Conservation (phyloP, 2,888 invertebrate genomes). For the Pandemis heparana region DNA sequence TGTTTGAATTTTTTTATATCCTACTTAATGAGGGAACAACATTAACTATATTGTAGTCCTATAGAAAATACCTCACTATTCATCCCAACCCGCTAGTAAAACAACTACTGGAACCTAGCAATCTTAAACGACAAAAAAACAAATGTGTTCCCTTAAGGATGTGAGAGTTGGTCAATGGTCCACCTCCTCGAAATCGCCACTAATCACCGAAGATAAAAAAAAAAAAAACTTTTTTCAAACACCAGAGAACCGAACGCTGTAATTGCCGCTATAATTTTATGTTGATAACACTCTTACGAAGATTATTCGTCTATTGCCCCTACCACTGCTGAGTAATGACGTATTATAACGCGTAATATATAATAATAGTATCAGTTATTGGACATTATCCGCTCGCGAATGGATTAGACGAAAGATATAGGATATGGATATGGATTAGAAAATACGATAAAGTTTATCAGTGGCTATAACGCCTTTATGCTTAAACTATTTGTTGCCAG, state of each 20-base stretch:
- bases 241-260: not conserved
- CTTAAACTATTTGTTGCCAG: no score
- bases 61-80: no score
- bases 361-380: conserved; percentile 25
- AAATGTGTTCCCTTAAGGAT: no score
- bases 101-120: no score
- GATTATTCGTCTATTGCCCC: conserved; percentile 5
- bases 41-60: no score
- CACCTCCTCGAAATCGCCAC: no score
- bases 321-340: not conserved
- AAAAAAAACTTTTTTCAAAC: not conserved
- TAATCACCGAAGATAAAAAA: no score
- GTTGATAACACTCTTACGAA: conserved; percentile 18
- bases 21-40: no score
- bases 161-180: no score
- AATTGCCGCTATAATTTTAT: conserved; percentile 10
- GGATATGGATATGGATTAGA: not conserved
- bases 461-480: not conserved
- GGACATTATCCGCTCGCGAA: conserved; percentile 13
- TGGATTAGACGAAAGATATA: conserved; percentile 3
- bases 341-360: conserved; percentile 25
- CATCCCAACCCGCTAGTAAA: no score
- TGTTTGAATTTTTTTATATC: no score
- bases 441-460: conserved; percentile 1
- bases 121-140: no score